These are phyloP conservation scores for Acromyrmex heyeri DNA, from an alignment of 1,140 invertebrate species.

Conservation along the genomic window DNA sequence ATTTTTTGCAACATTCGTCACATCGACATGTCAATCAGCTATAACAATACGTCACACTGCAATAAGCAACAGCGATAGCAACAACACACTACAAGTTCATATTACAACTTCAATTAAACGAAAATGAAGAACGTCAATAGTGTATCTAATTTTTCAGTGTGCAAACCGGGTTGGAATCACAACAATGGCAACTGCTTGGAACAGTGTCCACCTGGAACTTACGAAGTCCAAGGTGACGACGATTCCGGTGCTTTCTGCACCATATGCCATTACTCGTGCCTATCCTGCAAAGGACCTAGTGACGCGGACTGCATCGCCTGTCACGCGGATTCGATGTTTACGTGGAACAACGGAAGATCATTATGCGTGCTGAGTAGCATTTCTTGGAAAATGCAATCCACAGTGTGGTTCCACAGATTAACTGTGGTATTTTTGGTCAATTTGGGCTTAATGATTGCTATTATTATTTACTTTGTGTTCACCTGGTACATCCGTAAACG, in stretches of 20 bases:
- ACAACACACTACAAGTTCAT: background rate
- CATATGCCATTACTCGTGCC: constrained; percentile 77
- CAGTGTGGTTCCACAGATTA: constrained; percentile 77
- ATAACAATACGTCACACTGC: background rate
- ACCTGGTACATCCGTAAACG: constrained; percentile 37
- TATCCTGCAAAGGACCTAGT: constrained; percentile 74
- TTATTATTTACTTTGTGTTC: constrained; percentile 49
- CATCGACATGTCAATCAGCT: constrained; percentile 1
- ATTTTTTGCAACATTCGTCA: background rate
- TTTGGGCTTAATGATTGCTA: background rate
- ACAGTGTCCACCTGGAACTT: constrained; percentile 68
- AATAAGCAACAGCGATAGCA: constrained; percentile 4
- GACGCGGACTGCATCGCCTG: constrained; percentile 77
- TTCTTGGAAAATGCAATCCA: constrained; percentile 74
- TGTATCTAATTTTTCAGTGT: constrained; percentile 76
- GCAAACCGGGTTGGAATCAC: constrained; percentile 64
- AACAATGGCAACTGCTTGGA: constrained; percentile 55
- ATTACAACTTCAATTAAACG: background rate
- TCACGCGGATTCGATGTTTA: constrained; percentile 71
- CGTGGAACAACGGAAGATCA: constrained; percentile 40
- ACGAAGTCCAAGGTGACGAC: constrained; percentile 35
- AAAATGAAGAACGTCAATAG: constrained; percentile 48
- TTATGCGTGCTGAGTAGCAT: constrained; percentile 73
- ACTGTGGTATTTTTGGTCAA: constrained; percentile 71
- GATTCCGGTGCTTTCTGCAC: constrained; percentile 59